These are phyloP conservation scores for Acomys russatus DNA, from an alignment of 2,797 vertebrate species.

Conservation along the genomic window DNA sequence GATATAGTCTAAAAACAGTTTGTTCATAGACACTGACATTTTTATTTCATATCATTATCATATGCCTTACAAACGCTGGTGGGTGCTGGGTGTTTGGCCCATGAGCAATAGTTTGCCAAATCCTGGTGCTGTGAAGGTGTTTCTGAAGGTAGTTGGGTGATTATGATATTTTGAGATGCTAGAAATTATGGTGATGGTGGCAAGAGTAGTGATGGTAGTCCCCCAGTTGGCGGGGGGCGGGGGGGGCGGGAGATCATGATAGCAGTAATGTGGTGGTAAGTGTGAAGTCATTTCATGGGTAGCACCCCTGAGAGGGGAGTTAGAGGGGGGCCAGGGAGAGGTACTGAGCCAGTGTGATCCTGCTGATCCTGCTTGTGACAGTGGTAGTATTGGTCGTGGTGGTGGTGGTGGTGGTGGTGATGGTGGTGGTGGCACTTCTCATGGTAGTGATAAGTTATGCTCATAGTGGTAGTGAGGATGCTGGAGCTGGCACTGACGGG, in stretches of 20 bases:
- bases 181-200: neutral
- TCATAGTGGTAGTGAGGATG: neutral
- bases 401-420: neutral
- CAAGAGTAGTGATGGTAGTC: too few relatives aligned
- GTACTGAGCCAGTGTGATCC: neutral
- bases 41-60: neutral
- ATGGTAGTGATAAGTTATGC: neutral
- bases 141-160: neutral
- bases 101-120: neutral
- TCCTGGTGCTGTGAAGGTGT: neutral
- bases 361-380: neutral
- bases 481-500: neutral
- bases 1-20: neutral
- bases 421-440: neutral
- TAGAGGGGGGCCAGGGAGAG: neutral
- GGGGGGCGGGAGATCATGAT: too few relatives aligned
- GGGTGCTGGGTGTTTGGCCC: neutral
- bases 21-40: neutral
- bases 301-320: neutral
- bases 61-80: neutral
- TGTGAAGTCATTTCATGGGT: neutral
- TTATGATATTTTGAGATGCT: neutral
- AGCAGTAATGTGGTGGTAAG: neutral
- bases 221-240: neutral
- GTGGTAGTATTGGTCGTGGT: neutral